Percentiles rank a stretch among this genome's conserved stretches.
Evolutionary conservation across 2,888 invertebrate species (phyloP).

Genomic region (Nephrotoma appendiculata): DNA sequence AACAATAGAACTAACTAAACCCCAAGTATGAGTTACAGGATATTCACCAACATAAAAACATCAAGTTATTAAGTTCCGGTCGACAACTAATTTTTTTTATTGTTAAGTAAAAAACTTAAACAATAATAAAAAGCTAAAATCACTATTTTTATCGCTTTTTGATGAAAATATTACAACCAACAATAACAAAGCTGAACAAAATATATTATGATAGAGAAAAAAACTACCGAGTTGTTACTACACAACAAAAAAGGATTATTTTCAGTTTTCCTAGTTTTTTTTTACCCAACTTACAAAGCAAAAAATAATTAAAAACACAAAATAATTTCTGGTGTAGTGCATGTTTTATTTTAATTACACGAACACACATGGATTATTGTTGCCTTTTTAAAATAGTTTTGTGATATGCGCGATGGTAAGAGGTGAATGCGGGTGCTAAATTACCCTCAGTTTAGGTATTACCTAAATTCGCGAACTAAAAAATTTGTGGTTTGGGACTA

Average conservation of each 20-base stretch:
- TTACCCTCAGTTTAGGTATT: neutral
- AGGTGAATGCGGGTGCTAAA: neutral
- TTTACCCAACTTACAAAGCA: neutral
- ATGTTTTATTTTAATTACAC: slow-evolving; percentile 5
- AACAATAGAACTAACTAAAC: neutral
- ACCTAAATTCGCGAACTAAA: neutral
- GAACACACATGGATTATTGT: neutral
- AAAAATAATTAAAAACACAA: slow-evolving; percentile 1
- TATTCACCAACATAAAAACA: slow-evolving; percentile 4
- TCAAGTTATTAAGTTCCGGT: slow-evolving; percentile 3
- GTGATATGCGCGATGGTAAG: neutral
- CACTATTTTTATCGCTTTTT: slow-evolving; percentile 2
- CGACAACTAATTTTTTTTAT: slow-evolving; percentile 3
- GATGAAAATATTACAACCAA: slow-evolving; percentile 2
- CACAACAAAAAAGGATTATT: neutral
- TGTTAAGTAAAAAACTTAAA: neutral
- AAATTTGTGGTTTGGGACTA: neutral
- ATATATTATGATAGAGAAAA: neutral
- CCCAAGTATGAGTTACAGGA: neutral
- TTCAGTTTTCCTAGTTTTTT: neutral
- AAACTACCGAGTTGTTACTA: neutral
- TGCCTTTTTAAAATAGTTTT: neutral
- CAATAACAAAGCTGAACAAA: neutral
- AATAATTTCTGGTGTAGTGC: neutral
- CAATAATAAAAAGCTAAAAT: neutral